A percentile compares a stretch with the other conserved stretches of the same genome.
Conservation (phyloP, 2,113 vertebrate genomes). For the Chelonoidis abingdonii region DNA sequence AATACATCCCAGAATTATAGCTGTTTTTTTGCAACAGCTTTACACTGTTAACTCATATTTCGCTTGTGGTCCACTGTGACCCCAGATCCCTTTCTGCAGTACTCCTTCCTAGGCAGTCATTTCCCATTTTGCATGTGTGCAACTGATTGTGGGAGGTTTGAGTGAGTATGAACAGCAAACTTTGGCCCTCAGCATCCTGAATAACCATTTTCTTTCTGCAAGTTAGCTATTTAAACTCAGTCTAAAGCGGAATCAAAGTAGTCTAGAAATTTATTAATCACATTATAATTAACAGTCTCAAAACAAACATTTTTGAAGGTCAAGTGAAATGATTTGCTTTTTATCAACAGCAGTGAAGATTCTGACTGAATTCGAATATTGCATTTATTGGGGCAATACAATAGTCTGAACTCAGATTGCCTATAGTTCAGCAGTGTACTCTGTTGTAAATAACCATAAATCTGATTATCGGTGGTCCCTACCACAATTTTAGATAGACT, state of each 20-base stretch:
- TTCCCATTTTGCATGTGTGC: too few relatives aligned
- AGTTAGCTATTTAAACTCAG: background rate
- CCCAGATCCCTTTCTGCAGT: too few relatives aligned
- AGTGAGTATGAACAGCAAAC: background rate
- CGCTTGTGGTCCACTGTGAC: too few relatives aligned
- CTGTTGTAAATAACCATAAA: background rate
- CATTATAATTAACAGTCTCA: background rate
- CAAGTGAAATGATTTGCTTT: background rate
- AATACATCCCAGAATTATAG: too few relatives aligned
- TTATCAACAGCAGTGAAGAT: background rate
- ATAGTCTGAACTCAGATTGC: background rate
- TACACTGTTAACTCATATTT: too few relatives aligned
- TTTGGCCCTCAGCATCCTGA: background rate
- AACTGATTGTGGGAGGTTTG: too few relatives aligned
- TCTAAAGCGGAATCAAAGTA: background rate
- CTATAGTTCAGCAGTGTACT: background rate
- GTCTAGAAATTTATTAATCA: background rate
- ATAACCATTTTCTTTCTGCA: background rate
- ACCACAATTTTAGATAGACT: background rate
- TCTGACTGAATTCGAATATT: background rate
- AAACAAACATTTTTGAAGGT: background rate
- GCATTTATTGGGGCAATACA: background rate
- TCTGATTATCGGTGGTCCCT: background rate
- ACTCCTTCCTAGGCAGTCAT: too few relatives aligned
- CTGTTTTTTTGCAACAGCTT: too few relatives aligned